These are phyloP conservation scores for Carassius auratus DNA, from an alignment of 2,113 vertebrate species.

Conservation along the genomic window DNA sequence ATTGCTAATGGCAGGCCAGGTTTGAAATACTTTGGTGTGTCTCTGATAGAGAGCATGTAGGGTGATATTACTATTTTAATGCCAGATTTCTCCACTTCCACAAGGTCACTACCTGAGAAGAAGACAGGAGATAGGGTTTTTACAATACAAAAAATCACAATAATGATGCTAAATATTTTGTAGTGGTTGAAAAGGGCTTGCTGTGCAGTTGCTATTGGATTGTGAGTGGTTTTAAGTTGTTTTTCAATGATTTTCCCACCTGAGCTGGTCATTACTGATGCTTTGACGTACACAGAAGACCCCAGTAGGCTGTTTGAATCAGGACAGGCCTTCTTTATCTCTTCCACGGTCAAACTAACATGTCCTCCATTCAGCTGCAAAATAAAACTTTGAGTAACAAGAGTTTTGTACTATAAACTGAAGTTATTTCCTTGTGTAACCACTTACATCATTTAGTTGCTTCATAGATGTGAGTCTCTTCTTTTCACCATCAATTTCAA, in stretches of 20 bases:
- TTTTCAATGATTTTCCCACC: constrained; percentile 62
- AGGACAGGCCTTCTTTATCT: constrained; percentile 67
- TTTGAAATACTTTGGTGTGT: constrained; percentile 83
- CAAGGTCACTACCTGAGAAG: constrained; percentile 86
- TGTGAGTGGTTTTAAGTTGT: background rate
- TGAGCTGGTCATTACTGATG: constrained; percentile 74
- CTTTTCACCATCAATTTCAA: constrained; percentile 70
- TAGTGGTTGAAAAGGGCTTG: background rate
- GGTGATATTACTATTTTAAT: constrained; percentile 85
- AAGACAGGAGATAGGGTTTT: background rate
- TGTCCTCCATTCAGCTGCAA: constrained; percentile 70
- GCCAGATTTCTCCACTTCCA: constrained; percentile 76
- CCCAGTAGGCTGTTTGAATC: constrained; percentile 66
- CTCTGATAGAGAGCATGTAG: constrained; percentile 82
- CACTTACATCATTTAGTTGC: constrained; percentile 74
- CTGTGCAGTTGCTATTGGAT: background rate
- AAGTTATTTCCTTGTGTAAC: background rate
- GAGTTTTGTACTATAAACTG: background rate
- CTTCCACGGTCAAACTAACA: constrained; percentile 64
- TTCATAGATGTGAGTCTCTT: constrained; percentile 69
- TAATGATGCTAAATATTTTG: background rate
- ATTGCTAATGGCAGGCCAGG: constrained; percentile 83
- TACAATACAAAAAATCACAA: background rate
- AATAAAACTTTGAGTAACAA: background rate
- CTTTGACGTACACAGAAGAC: constrained; percentile 73